Conservation (phyloP, 2,888 invertebrate genomes). For the Tanaodytes sp. region DNA sequence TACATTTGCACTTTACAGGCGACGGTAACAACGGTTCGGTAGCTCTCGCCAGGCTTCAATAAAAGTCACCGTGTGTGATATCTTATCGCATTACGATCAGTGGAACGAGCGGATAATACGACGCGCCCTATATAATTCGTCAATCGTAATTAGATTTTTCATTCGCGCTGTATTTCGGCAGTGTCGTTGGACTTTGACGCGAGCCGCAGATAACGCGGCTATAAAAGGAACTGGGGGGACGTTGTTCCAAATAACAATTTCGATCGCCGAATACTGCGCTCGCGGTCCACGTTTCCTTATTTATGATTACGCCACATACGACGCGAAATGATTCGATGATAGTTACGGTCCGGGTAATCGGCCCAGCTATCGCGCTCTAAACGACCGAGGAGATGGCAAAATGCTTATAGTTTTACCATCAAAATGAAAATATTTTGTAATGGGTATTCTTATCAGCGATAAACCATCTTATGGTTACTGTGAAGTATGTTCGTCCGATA, state of each 20-base stretch:
- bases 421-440: conserved; percentile 23
- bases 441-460: conserved; percentile 16
- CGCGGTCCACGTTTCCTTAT: conserved; percentile 9
- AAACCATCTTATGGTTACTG: conserved; percentile 4
- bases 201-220: conserved; percentile 13
- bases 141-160: not conserved
- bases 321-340: conserved; percentile 13
- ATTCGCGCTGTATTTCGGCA: not conserved
- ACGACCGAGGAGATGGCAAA: not conserved
- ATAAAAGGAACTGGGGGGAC: no score
- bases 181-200: conserved; percentile 4
- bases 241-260: conserved; percentile 18
- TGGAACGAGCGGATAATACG: conserved; percentile 11
- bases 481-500: conserved; percentile 4
- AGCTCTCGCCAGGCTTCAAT: conserved; percentile 49
- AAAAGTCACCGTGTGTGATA: conserved; percentile 43
- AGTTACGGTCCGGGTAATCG: conserved; percentile 11
- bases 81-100: conserved; percentile 38
- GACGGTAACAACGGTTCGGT: conserved; percentile 41
- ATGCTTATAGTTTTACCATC: conserved; percentile 1
- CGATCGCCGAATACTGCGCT: not conserved
- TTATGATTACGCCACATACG: conserved; percentile 12
- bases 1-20: conserved; percentile 46
- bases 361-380: conserved; percentile 12
- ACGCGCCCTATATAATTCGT: not conserved